These are phyloP conservation scores for Polypterus bichir DNA, from an alignment of 2,113 vertebrate genomes.

Conservation along the genomic window DNA sequence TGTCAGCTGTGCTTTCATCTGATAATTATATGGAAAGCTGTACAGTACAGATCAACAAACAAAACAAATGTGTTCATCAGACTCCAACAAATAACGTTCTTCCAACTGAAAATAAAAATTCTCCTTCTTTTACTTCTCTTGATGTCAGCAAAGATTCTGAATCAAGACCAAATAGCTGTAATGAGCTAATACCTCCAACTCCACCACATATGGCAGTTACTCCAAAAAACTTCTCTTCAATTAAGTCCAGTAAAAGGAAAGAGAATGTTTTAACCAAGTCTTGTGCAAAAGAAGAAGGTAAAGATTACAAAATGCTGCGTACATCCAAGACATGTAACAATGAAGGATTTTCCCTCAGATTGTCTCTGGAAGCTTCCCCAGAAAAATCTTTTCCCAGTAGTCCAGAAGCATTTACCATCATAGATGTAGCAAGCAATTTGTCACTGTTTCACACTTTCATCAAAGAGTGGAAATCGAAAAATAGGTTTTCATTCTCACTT, in stretches of 20 bases:
- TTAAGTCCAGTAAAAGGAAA: slow-evolving; percentile 24
- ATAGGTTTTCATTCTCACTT: slow-evolving; percentile 65
- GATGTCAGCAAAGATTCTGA: slow-evolving; percentile 8
- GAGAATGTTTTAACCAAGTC: not conserved
- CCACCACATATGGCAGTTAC: slow-evolving; percentile 44
- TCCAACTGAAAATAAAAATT: not conserved
- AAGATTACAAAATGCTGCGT: slow-evolving; percentile 9
- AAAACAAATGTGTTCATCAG: too few relatives aligned
- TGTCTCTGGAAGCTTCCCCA: slow-evolving; percentile 54
- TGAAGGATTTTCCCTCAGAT: slow-evolving; percentile 51
- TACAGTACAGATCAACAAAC: too few relatives aligned
- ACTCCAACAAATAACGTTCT: too few relatives aligned
- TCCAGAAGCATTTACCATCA: slow-evolving; percentile 64
- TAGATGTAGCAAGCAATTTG: slow-evolving; percentile 78
- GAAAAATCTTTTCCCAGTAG: slow-evolving; percentile 36
- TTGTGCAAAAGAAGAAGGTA: not conserved
- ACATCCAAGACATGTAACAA: slow-evolving; percentile 22
- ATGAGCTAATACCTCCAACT: slow-evolving; percentile 58
- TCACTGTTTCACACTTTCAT: slow-evolving; percentile 76
- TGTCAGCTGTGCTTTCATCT: not conserved
- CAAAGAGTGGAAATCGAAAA: slow-evolving; percentile 72
- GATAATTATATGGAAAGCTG: not conserved
- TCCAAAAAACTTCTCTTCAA: slow-evolving; percentile 36
- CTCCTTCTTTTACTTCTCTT: not conserved
- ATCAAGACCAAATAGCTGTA: slow-evolving; percentile 29